These are phyloP conservation scores for Nephila pilipes DNA, from an alignment of 1,140 invertebrate species.

Conservation along the genomic window DNA sequence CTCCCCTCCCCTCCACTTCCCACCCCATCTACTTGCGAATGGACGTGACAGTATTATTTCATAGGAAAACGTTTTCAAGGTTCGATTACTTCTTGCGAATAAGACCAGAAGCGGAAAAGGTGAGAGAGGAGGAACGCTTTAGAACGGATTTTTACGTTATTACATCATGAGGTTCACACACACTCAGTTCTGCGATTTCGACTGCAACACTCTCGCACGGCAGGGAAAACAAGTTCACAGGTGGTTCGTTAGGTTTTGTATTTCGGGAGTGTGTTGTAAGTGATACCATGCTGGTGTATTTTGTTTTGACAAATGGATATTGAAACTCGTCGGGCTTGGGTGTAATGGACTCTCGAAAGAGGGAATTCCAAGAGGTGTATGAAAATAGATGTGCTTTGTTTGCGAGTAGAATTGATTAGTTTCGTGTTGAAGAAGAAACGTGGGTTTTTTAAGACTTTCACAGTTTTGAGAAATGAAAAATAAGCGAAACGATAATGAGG, in stretches of 20 bases:
- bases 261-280: too few relatives aligned
- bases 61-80: slow-evolving; percentile 61
- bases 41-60: slow-evolving; percentile 57
- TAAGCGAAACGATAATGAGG: too few relatives aligned
- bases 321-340: too few relatives aligned
- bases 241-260: not conserved
- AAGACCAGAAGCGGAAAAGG: slow-evolving; percentile 11
- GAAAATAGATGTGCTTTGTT: too few relatives aligned
- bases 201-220: not conserved
- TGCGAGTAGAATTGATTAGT: too few relatives aligned
- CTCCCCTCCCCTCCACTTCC: not conserved
- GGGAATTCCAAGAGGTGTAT: too few relatives aligned
- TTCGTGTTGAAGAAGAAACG: too few relatives aligned
- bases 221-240: not conserved
- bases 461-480: too few relatives aligned
- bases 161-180: not conserved
- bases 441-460: too few relatives aligned
- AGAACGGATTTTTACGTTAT: not conserved
- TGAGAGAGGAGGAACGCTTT: not conserved
- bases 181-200: not conserved
- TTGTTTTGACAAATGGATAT: too few relatives aligned
- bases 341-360: too few relatives aligned
- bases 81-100: slow-evolving; percentile 61
- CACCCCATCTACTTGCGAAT: not conserved
- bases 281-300: too few relatives aligned